These are phyloP conservation scores for Gallinago paraguaiae DNA, from an alignment of 2,113 vertebrate genomes.

Conservation along the genomic window DNA sequence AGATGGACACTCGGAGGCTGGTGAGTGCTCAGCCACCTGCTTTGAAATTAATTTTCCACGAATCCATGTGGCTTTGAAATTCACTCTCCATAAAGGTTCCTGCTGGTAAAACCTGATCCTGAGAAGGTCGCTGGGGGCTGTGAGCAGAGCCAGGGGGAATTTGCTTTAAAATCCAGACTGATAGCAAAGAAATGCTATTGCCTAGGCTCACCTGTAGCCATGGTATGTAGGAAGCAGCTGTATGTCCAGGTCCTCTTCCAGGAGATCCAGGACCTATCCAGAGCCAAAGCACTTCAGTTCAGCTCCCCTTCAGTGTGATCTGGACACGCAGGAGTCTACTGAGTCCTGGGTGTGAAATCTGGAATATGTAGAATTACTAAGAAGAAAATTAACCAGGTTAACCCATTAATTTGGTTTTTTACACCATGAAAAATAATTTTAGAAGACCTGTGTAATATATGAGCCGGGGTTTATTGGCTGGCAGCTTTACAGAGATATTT, in stretches of 20 bases:
- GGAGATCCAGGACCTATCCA: background rate
- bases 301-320: background rate
- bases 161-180: background rate
- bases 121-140: background rate
- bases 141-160: background rate
- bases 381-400: background rate
- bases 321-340: background rate
- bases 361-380: background rate
- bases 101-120: background rate
- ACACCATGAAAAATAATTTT: background rate
- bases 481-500: background rate
- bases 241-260: background rate
- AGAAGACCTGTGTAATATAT: background rate
- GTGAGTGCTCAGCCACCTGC: background rate
- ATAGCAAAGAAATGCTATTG: background rate
- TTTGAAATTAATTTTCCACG: background rate
- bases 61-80: slow-evolving; percentile 23
- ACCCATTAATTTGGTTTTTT: background rate
- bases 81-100: background rate
- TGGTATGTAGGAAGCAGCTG: fast-evolving
- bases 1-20: background rate
- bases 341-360: background rate
- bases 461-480: background rate
- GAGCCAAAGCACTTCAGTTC: background rate
- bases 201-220: background rate